Conservation (phyloP, 2,797 vertebrate genomes). For the Bovichtus variegatus region DNA sequence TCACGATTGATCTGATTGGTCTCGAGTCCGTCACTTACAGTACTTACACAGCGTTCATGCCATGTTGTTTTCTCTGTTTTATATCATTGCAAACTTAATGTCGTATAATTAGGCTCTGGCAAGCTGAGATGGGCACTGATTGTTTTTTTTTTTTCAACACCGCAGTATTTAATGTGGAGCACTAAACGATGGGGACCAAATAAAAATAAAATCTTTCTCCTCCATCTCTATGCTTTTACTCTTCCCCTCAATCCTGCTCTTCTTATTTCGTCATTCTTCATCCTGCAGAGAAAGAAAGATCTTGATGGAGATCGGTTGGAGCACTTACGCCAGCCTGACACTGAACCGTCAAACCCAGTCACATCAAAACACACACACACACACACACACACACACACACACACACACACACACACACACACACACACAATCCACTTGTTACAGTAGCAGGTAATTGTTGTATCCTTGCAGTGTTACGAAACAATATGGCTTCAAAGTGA, state of each 20-base stretch:
- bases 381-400: too few relatives aligned
- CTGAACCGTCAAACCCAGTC: constrained; percentile 46
- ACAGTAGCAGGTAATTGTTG: constrained; percentile 33
- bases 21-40: too few relatives aligned
- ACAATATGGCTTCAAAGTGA: constrained; percentile 38
- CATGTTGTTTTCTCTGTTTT: too few relatives aligned
- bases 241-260: neutral
- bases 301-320: constrained; percentile 64
- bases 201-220: neutral
- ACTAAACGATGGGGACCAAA: neutral
- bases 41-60: too few relatives aligned
- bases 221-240: neutral
- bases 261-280: neutral
- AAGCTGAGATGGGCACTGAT: neutral
- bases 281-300: constrained; percentile 27
- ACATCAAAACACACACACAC: constrained; percentile 31
- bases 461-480: constrained; percentile 33
- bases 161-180: neutral
- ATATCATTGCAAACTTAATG: too few relatives aligned
- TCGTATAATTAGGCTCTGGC: neutral
- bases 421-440: constrained; percentile 37
- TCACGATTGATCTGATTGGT: neutral
- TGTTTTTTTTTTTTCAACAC: too few relatives aligned
- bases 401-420: constrained; percentile 5
- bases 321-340: constrained; percentile 55